A percentile compares a stretch with the other conserved stretches of the same genome.
Conservation (phyloP, 2,113 vertebrate species). For the Callionymus lyra region DNA sequence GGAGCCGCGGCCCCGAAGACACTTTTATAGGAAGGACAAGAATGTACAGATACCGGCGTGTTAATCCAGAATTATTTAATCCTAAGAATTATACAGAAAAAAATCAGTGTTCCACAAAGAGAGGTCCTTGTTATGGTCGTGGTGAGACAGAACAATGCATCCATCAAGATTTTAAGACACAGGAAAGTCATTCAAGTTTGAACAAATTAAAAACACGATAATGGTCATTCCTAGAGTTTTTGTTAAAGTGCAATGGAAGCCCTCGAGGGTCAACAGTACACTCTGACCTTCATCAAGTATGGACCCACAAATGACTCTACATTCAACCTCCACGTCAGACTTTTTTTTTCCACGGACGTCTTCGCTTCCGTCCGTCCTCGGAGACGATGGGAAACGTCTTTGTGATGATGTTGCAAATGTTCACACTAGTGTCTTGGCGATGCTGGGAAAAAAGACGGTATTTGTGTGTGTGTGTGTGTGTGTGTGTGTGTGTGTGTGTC, state of each 20-base stretch:
- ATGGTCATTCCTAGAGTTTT: slow-evolving; percentile 32
- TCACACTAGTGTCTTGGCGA: slow-evolving; percentile 6
- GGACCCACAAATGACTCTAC: slow-evolving; percentile 32
- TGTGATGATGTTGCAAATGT: slow-evolving; percentile 14
- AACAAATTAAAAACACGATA: slow-evolving; percentile 35
- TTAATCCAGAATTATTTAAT: slow-evolving; percentile 61
- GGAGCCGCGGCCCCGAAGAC: not conserved
- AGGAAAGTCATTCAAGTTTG: slow-evolving; percentile 39
- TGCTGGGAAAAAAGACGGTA: slow-evolving; percentile 3
- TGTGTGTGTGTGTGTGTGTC: slow-evolving; percentile 14
- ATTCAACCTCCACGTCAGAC: slow-evolving; percentile 40
- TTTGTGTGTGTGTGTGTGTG: slow-evolving; percentile 8
- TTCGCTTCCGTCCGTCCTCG: slow-evolving; percentile 16
- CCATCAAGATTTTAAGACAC: slow-evolving; percentile 33
- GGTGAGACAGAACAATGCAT: slow-evolving; percentile 18
- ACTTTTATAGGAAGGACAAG: slow-evolving; percentile 5
- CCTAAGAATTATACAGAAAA: slow-evolving; percentile 60
- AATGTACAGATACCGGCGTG: slow-evolving; percentile 11
- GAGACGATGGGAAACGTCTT: slow-evolving; percentile 14
- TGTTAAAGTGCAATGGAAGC: slow-evolving; percentile 43
- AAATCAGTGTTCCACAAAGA: slow-evolving; percentile 48
- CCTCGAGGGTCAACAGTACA: slow-evolving; percentile 25
- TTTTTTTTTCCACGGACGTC: slow-evolving; percentile 1
- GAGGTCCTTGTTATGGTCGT: slow-evolving; percentile 27
- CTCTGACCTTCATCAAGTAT: slow-evolving; percentile 30